Conservation (phyloP, 2,113 vertebrate species). For the Podocnemis expansa region DNA sequence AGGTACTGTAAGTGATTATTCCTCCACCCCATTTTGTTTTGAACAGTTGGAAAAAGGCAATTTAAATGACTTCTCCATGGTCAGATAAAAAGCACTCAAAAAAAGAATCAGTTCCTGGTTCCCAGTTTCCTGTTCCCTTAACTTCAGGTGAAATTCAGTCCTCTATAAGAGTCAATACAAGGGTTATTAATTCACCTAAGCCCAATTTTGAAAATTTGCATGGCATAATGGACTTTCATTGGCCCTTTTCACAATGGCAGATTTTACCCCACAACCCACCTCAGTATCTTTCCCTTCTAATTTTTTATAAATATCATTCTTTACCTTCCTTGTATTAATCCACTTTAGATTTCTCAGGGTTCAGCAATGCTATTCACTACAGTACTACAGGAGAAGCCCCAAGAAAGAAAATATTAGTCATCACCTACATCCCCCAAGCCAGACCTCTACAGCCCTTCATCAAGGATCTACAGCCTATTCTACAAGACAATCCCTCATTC, state of each 20-base stretch:
- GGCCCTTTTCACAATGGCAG: not conserved
- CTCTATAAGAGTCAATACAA: not conserved
- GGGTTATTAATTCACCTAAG: not conserved
- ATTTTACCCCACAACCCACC: too few relatives aligned
- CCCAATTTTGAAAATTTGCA: not conserved
- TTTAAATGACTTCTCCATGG: not conserved
- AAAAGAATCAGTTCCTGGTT: not conserved
- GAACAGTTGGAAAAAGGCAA: not conserved
- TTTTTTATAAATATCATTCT: not conserved
- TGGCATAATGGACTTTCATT: not conserved
- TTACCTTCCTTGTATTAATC: not conserved
- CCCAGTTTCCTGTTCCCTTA: not conserved
- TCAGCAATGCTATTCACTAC: not conserved
- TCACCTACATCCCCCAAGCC: too few relatives aligned
- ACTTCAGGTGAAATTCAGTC: not conserved
- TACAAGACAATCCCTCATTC: too few relatives aligned
- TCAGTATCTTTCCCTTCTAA: not conserved
- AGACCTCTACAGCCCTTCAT: too few relatives aligned
- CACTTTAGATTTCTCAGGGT: not conserved
- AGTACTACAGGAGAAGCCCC: too few relatives aligned
- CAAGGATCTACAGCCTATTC: too few relatives aligned
- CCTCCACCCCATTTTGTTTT: accelerated
- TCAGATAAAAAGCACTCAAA: not conserved
- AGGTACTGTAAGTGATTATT: not conserved
- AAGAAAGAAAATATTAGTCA: too few relatives aligned